Evolutionary conservation across 2,888 invertebrate species (phyloP), one percentile per base, ranked within the genome.

Genomic region (Cryptus viduatorius): DNA sequence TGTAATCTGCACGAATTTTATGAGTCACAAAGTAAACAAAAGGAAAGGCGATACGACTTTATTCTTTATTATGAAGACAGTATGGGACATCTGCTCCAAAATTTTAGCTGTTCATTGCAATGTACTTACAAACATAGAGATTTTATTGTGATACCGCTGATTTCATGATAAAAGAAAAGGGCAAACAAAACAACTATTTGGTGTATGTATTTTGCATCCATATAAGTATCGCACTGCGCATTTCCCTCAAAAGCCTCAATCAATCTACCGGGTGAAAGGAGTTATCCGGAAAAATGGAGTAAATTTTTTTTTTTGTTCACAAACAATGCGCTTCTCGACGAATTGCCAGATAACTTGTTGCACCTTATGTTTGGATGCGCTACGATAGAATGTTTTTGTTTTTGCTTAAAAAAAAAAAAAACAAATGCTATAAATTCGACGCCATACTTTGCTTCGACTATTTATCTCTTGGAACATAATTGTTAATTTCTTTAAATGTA

Each of bases 221-320:
- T 53, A 71, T n/a, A 42, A 37, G 50, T 56, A 69, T 78, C 31
- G 29, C 31, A 16, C 8, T 16, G 44, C 37, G 71, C 12, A 24
- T 59, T 46, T 46, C 67, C 24, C 37, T 2, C 37, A 37, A 48
- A 37, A 71, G 46, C 46, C 24, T 37, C 71, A 71, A 71, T 71
- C 37, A 79, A 71, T 71, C 48, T 69, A 77, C 56, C 1, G 24
- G 44, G 67, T 78, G 53, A 37, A 53, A 19, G 68, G 31, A 61
- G 69, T 50, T 24, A 79, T 71, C 79, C 71, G 71, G 71, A 79
- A 79, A 79, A 78, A 61, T 64, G 46, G 69, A 79, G 79, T 48
- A 71, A 64, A 24, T 1, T 24, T 79, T 24, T 71, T 79, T 64
- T 71, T 64, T 59, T 61, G 37, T 37, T 64, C 14, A 48, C 37